Evolutionary conservation across 2,888 invertebrate genomes (phyloP).

Genomic region (Chloromyia formosa): DNA sequence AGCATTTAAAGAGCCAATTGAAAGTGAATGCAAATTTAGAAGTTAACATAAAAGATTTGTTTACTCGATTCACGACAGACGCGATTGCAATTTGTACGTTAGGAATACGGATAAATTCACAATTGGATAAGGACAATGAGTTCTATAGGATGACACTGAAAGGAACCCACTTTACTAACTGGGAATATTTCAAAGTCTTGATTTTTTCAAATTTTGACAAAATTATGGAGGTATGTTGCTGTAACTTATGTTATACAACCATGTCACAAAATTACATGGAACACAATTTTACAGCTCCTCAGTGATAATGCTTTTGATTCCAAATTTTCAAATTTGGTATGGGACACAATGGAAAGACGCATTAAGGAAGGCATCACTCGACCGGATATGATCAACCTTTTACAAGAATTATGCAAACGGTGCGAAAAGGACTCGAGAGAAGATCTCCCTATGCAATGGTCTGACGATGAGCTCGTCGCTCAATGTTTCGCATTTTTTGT

Average conservation of each 20-base stretch:
- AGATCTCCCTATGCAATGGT: conserved; percentile 55
- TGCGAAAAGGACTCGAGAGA: conserved; percentile 53
- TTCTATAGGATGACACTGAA: conserved; percentile 65
- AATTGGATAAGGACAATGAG: conserved; percentile 63
- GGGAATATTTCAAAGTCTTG: not conserved
- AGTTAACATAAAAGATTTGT: conserved; percentile 42
- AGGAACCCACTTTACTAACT: conserved; percentile 59
- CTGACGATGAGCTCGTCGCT: conserved; percentile 51
- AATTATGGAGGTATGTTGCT: not conserved
- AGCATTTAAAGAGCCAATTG: conserved; percentile 65
- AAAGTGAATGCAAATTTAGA: conserved; percentile 55
- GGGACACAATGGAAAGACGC: conserved; percentile 21
- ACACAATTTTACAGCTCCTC: not conserved
- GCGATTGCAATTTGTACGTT: conserved; percentile 67
- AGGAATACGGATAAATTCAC: conserved; percentile 66
- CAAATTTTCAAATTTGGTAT: not conserved
- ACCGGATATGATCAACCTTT: conserved; percentile 37
- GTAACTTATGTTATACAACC: not conserved
- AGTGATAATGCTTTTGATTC: not conserved
- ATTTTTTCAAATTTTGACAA: not conserved
- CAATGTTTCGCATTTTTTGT: conserved; percentile 63
- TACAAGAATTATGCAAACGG: conserved; percentile 5
- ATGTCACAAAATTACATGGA: too few relatives aligned
- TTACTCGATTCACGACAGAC: conserved; percentile 52
- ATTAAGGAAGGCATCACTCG: conserved; percentile 15